A percentile compares a stretch with the other conserved stretches of the same genome.
Conservation (phyloP, 2,888 invertebrate species). For the Stratiomys singularior region DNA sequence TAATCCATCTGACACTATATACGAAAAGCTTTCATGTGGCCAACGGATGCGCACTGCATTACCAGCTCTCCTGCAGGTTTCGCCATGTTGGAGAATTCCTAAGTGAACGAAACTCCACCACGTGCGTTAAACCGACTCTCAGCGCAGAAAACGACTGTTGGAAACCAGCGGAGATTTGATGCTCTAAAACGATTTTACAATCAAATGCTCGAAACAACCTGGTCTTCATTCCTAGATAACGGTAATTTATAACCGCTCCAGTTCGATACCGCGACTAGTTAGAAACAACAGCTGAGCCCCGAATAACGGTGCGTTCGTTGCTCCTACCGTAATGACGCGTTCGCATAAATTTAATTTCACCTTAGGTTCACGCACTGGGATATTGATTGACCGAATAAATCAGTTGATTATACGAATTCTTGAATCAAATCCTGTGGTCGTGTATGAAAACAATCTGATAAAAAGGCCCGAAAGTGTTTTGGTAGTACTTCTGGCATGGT, state of each 20-base stretch:
- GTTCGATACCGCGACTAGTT: neutral
- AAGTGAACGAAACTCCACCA: constrained; percentile 15
- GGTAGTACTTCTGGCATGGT: too few species aligned
- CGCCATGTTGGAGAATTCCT: neutral
- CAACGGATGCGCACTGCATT: constrained; percentile 11
- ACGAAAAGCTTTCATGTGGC: neutral
- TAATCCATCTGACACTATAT: neutral
- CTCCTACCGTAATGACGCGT: neutral
- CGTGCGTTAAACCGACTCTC: neutral
- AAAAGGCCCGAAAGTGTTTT: too few species aligned
- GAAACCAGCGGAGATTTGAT: too few species aligned
- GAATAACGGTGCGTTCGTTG: neutral
- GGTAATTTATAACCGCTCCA: neutral
- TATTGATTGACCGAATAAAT: neutral
- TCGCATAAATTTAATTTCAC: neutral
- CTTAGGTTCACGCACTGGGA: too few species aligned
- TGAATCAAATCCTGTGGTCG: too few species aligned
- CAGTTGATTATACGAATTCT: neutral
- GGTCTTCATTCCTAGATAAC: neutral
- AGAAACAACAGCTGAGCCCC: neutral
- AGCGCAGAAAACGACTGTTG: too few species aligned
- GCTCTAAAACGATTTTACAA: too few species aligned
- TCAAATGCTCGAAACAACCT: too few species aligned
- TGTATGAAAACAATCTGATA: too few species aligned
- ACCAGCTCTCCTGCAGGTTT: neutral